Conservation (phyloP, 35 echinoderm and acorn worm species). For the Lytechinus variegatus region DNA sequence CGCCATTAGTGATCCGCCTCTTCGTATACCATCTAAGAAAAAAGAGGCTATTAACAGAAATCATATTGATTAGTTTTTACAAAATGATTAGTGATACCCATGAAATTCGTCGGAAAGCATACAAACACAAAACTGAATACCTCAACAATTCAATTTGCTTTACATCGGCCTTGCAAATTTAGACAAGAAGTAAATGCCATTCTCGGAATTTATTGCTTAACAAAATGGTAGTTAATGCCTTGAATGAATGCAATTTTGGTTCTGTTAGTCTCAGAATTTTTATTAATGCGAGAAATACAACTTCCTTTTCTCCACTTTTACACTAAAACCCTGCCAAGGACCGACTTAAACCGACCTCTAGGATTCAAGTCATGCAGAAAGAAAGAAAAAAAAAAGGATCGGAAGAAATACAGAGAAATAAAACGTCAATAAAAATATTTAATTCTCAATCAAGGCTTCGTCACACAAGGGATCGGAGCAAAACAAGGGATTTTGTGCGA, state of each 20-base stretch:
- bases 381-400: too few relatives aligned
- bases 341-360: neutral
- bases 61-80: too few relatives aligned
- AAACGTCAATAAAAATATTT: neutral
- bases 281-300: neutral
- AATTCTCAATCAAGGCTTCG: neutral
- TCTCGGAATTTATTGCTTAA: neutral
- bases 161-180: neutral
- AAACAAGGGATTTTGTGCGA: neutral
- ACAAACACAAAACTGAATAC: neutral
- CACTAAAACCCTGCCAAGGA: neutral
- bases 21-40: too few relatives aligned
- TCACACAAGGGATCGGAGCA: neutral
- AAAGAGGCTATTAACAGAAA: too few relatives aligned
- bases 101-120: too few relatives aligned
- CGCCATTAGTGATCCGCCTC: too few relatives aligned
- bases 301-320: neutral
- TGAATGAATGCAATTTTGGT: neutral
- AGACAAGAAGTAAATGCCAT: neutral
- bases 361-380: neutral
- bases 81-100: too few relatives aligned
- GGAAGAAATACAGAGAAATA: neutral
- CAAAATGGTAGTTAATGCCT: neutral
- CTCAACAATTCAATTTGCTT: neutral
- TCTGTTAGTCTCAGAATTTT: neutral